Evolutionary conservation across 2,113 vertebrate species (phyloP).

Genomic region (Macaca fascicularis): DNA sequence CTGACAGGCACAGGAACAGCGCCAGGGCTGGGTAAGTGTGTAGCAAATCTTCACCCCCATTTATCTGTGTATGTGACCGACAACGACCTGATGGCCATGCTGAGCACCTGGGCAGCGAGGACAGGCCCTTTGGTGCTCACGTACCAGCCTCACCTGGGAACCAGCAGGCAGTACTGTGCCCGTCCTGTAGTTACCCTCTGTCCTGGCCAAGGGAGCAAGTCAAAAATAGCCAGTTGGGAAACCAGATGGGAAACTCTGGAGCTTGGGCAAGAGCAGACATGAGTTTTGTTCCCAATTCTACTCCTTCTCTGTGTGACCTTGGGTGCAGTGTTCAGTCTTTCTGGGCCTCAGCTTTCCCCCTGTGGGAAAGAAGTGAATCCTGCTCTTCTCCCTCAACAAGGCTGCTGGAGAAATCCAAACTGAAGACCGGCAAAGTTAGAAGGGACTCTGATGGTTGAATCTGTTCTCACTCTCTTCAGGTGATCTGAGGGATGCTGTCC

Average conservation of each 20-base stretch:
- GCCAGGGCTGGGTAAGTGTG: not conserved
- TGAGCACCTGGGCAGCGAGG: not conserved
- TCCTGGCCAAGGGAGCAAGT: not conserved
- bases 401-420: not conserved
- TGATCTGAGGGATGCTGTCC: not conserved
- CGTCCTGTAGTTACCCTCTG: not conserved
- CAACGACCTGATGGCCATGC: no score
- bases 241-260: constrained; percentile 61
- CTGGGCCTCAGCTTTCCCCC: not conserved
- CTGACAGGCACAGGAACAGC: not conserved
- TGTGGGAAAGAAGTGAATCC: not conserved
- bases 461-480: not conserved
- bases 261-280: constrained; percentile 27
- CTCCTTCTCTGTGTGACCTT: constrained; percentile 53
- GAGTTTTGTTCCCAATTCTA: constrained; percentile 11
- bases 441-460: not conserved
- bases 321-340: not conserved
- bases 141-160: not conserved
- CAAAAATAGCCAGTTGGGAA: constrained; percentile 68
- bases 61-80: not conserved
- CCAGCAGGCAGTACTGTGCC: not conserved
- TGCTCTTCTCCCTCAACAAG: not conserved
- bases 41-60: not conserved
- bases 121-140: not conserved
- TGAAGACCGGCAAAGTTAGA: not conserved